phyloP scores from a whole-genome alignment of 2,888 invertebrate genomes.

The Pantelozetes paolii region DNA sequence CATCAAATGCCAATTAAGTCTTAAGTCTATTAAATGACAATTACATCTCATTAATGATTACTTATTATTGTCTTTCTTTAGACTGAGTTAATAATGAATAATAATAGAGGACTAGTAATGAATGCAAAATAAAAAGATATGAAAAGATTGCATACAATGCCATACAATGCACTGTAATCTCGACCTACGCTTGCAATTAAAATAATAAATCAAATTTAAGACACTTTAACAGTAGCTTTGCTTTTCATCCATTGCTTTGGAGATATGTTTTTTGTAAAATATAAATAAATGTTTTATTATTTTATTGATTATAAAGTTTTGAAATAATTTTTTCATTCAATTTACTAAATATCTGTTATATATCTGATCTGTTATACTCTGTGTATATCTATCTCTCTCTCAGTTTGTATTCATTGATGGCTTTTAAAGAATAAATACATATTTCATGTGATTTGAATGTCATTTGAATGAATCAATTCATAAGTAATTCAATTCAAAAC shows the following conservation, averaged over 20 bases:
- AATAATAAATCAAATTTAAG: constrained; percentile 26
- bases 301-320: no score
- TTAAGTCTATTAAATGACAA: background rate
- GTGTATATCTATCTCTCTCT: background rate
- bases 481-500: constrained; percentile 26
- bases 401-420: constrained; percentile 9
- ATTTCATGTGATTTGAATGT: background rate
- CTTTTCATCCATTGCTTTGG: no score
- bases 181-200: constrained; percentile 23
- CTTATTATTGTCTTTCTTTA: background rate
- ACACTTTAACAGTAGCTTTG: background rate
- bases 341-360: constrained; percentile 12
- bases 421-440: background rate
- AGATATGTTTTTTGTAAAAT: no score
- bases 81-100: constrained; percentile 2
- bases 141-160: background rate
- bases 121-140: constrained; percentile 9
- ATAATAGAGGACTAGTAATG: background rate
- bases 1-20: background rate
- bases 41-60: background rate
- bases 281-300: no score
- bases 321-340: background rate
- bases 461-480: background rate
- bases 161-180: background rate
- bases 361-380: background rate